Base-by-base conservation (phyloP, 2,888 invertebrate species). In the Eupithecia centaureata region DNA sequence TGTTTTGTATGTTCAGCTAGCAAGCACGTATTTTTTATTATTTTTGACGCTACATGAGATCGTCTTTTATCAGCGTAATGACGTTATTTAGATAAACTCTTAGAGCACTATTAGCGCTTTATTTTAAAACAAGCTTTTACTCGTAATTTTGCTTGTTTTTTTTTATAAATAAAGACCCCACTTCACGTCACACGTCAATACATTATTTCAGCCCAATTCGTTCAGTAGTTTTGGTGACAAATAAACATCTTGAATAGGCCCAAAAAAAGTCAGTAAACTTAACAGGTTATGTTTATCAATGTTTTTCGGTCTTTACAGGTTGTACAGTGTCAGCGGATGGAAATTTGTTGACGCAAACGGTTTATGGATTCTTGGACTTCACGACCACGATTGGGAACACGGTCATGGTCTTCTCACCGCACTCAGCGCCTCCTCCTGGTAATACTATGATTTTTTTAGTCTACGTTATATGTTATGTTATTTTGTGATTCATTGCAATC, bases 331-430 rank as follows among this genome's bases (percentile, higher is more conserved):
- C 75, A 65, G 76, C 72, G 38, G 78, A 77, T 75, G 81, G 81
- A 47, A 83, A 94, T 75, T 94, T 95, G 75, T 93, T 96, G 73
- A 98, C 98, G 25, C 98, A 98, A 90, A 98, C 98, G 0, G 98
- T 98, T 60, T 98, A 98, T 82, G 98, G 98, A 64, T 98, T 98
- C 89, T 92, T 98, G 76, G 98, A 98, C 90, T 98, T 98, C 88
- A 97, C 98, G 62, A 98, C 98, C 0, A 98, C 98, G 4, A 97
- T 98, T 80, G 98, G 97, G 72, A 97, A 98, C 86, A 98, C 98
- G 15, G 96, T 98, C 63, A 98, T 98, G 97, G 96, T 98, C 38
- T 98, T 98, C 88, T 98, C 98, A 0, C 98, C 98, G 0, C 96
- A 97, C 79, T 97, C 97, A 79, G 95, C 95, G 28, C 95, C 96